phyloP scores from a whole-genome alignment of 2,797 vertebrate genomes.

The Onychomys arenicola region DNA sequence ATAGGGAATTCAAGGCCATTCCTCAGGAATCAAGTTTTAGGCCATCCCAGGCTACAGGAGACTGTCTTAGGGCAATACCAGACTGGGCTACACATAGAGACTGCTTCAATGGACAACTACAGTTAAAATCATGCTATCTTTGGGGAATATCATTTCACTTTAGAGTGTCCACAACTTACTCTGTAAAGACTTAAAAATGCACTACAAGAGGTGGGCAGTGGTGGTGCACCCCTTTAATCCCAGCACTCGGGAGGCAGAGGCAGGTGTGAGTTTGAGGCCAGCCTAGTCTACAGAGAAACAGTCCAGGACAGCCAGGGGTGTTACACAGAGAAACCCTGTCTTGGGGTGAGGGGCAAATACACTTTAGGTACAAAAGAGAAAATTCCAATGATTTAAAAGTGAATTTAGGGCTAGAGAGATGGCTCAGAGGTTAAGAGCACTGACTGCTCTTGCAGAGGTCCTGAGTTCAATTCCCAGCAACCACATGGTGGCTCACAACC shows the following conservation, averaged over 20 bases:
- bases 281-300: background rate
- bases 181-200: conserved; percentile 48
- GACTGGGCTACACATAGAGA: background rate
- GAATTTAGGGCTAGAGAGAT: too few relatives aligned
- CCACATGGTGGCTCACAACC: too few relatives aligned
- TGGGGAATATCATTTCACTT: background rate
- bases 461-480: too few relatives aligned
- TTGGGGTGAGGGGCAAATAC: background rate
- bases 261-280: background rate
- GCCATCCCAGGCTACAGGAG: background rate
- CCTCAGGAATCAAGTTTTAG: background rate
- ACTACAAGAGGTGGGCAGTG: background rate
- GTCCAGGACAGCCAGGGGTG: background rate
- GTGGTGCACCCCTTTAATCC: background rate
- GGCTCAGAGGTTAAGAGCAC: too few relatives aligned
- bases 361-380: background rate
- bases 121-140: conserved; percentile 7
- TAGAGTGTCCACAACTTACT: background rate
- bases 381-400: conserved; percentile 31
- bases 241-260: background rate
- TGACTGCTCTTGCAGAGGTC: too few relatives aligned
- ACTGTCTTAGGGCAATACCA: background rate
- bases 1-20: background rate
- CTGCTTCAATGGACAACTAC: background rate
- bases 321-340: background rate